A percentile compares a stretch with the other conserved stretches of the same genome.
Evolutionary conservation across 2,888 invertebrate genomes (phyloP).

Genomic region (Idaea biselata): DNA sequence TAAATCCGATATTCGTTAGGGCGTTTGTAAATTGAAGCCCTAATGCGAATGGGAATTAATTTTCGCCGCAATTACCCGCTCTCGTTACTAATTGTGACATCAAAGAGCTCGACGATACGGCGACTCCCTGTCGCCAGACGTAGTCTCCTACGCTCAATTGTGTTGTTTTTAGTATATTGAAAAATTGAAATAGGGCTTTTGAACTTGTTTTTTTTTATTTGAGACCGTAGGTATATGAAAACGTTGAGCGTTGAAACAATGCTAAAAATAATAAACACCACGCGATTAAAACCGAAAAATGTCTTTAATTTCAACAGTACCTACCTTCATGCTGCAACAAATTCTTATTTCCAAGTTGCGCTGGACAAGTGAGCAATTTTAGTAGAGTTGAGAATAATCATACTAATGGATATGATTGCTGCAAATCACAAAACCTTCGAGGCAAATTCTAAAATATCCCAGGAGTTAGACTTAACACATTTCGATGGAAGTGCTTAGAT

Average conservation of each 20-base stretch:
- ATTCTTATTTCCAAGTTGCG: not conserved
- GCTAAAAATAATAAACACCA: too few relatives aligned
- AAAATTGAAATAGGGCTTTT: constrained; percentile 7
- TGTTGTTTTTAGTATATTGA: constrained; percentile 42
- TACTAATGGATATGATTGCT: constrained; percentile 11
- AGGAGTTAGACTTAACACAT: constrained; percentile 15
- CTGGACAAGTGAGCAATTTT: constrained; percentile 3
- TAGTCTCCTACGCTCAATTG: constrained; percentile 36
- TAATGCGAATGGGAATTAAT: constrained; percentile 66
- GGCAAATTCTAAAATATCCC: constrained; percentile 9
- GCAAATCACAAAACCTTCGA: constrained; percentile 14
- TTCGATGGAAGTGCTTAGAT: constrained; percentile 7
- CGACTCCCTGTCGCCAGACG: constrained; percentile 46
- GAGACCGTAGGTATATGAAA: not conserved
- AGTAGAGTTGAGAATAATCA: constrained; percentile 3
- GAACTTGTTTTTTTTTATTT: not conserved
- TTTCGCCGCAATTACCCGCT: constrained; percentile 76
- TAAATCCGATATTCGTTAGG: constrained; percentile 9
- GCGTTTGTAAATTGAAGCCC: constrained; percentile 29
- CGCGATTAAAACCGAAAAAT: too few relatives aligned
- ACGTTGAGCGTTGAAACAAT: too few relatives aligned
- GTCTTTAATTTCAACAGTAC: too few relatives aligned
- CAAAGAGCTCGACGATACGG: constrained; percentile 62
- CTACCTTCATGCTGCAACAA: too few relatives aligned
- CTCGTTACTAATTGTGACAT: constrained; percentile 78